Conservation (phyloP, 2,113 vertebrate species). For the Rattus norvegicus region GRCr8 NC_086029.1:48309501-48310000, state of each 20-base stretch:
- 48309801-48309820: no score
- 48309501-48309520: no score
- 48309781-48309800: background rate
- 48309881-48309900: fast-evolving
- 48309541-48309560: no score
- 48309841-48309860: no score
- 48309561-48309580: no score
- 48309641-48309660: no score
- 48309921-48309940: fast-evolving
- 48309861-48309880: background rate
- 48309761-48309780: fast-evolving
- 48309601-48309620: no score
- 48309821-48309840: background rate
- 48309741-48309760: background rate
- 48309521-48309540: no score
- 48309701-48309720: background rate
- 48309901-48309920: no score
- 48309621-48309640: no score
- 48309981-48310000: fast-evolving
- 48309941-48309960: background rate
- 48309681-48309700: background rate
- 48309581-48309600: no score
- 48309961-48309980: background rate
- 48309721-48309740: fast-evolving
- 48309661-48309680: background rate